These are phyloP conservation scores for Leptoclinus maculatus DNA, from an alignment of 2,797 vertebrate species.

Conservation along the genomic window DNA sequence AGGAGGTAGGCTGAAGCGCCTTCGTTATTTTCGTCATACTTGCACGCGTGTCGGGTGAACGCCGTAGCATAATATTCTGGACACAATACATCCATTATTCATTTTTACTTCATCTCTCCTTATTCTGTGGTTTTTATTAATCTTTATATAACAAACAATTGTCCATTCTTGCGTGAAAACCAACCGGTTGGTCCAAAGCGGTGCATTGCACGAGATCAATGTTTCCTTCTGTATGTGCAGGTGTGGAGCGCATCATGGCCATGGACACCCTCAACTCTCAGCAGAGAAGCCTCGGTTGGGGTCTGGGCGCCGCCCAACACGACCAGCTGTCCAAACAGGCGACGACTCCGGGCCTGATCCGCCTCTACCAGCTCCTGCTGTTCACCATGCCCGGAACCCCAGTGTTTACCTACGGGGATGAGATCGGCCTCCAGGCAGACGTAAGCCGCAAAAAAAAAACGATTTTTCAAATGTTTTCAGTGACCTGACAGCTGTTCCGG, in stretches of 20 bases:
- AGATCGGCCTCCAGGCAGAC: slow-evolving; percentile 84
- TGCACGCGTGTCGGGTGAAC: neutral
- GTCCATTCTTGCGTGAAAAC: neutral
- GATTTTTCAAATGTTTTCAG: neutral
- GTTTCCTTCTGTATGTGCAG: slow-evolving; percentile 27
- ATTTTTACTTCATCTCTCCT: neutral
- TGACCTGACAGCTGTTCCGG: neutral
- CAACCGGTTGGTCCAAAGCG: too few relatives aligned
- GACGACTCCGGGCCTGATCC: slow-evolving; percentile 53
- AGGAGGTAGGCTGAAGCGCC: slow-evolving; percentile 26
- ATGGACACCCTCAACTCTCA: slow-evolving; percentile 65
- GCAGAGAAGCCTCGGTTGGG: slow-evolving; percentile 76
- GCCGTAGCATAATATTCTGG: neutral
- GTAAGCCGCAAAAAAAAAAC: slow-evolving; percentile 21
- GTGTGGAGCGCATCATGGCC: slow-evolving; percentile 30
- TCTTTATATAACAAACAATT: neutral
- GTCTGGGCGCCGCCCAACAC: slow-evolving; percentile 62
- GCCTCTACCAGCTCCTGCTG: slow-evolving; percentile 87
- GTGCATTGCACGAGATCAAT: neutral
- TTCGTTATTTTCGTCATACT: neutral
- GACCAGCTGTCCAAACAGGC: slow-evolving; percentile 71
- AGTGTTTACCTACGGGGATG: slow-evolving; percentile 89
- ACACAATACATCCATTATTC: too few relatives aligned
- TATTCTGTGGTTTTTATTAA: neutral
- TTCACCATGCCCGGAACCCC: slow-evolving; percentile 91